Conservation (phyloP, 2,797 vertebrate species). For the Cheirogaleus major region DNA sequence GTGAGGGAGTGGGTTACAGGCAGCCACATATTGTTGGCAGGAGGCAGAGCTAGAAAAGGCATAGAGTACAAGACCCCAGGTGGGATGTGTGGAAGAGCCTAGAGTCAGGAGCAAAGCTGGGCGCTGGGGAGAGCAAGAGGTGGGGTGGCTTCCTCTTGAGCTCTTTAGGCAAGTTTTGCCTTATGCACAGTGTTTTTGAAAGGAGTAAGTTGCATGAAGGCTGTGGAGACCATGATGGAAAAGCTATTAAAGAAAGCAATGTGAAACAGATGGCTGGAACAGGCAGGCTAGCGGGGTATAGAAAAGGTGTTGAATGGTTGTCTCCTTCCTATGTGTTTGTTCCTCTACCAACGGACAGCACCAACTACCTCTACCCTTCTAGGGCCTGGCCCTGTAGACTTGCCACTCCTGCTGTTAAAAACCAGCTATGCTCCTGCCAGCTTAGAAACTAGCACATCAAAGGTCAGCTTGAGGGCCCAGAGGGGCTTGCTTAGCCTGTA, state of each 20-base stretch:
- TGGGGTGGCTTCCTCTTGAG: not conserved
- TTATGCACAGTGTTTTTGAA: not conserved
- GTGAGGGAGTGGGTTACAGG: not conserved
- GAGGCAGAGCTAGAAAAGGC: not conserved
- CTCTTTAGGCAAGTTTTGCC: not conserved
- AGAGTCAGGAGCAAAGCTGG: not conserved
- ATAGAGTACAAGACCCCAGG: not conserved
- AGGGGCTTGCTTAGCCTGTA: not conserved
- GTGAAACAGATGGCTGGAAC: not conserved
- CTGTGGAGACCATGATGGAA: not conserved
- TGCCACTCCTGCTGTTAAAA: not conserved
- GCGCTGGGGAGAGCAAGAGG: not conserved
- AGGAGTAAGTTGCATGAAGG: not conserved
- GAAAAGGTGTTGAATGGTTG: not conserved
- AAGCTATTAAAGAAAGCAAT: not conserved
- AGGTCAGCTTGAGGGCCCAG: not conserved
- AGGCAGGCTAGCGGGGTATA: fast-evolving
- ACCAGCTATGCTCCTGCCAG: not conserved
- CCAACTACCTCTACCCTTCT: no score
- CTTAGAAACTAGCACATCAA: not conserved
- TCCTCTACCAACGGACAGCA: not conserved
- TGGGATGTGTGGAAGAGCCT: not conserved
- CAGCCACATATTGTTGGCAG: not conserved
- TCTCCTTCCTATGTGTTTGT: not conserved
- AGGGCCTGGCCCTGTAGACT: not conserved